Evolutionary conservation across 1,140 invertebrate species (phyloP), one percentile per base, ranked within the genome.

Genomic region (Scaptomyza graminum): DNA sequence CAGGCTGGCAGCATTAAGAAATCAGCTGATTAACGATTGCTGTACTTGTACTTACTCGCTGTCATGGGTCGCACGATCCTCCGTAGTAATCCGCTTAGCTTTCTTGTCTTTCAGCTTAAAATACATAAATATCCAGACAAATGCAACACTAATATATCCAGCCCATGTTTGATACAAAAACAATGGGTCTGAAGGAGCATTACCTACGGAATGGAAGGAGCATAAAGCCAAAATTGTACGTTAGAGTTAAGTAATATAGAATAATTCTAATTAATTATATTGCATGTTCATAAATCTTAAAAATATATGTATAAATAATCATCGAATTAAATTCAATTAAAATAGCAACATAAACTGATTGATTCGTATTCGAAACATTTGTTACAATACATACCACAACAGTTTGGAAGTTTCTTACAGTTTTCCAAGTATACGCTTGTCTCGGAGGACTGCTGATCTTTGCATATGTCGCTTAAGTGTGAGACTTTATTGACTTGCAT

Each of bases 341-440:
- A 22, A 22, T 22, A 22, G 18, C 18, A 22, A 22, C 18, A n/a
- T n/a, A n/a, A n/a, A n/a, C n/a, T n/a, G n/a, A n/a, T n/a, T n/a
- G n/a, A n/a, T n/a, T n/a, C n/a, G n/a, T n/a, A n/a, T n/a, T n/a
- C n/a, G n/a, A n/a, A 41, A n/a, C 37, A 52, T 11, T 5, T 3
- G n/a, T 31, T 2, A 7, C 34, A 9, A 25, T 25, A 62, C 56
- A 70, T 28, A 84, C 80, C 25, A 41, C 80, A 84, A 41, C 80
- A 84, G 13, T 84, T 79, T 6, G 80, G 80, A 0, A 13, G 0
- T 6, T 0, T 2, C 1, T 22, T 6, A 25, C 80, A 84, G 0
- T 67, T 47, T 3, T 84, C 80, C 52, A 76, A 16, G 1, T 59
- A 18, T 2, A 79, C 64, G 39, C 80, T 84, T 5, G 64, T 84